Percentiles rank a stretch among this genome's conserved stretches.
These are phyloP conservation scores for Parelbella ahira DNA, from an alignment of 2,888 invertebrate species.

Conservation along the genomic window DNA sequence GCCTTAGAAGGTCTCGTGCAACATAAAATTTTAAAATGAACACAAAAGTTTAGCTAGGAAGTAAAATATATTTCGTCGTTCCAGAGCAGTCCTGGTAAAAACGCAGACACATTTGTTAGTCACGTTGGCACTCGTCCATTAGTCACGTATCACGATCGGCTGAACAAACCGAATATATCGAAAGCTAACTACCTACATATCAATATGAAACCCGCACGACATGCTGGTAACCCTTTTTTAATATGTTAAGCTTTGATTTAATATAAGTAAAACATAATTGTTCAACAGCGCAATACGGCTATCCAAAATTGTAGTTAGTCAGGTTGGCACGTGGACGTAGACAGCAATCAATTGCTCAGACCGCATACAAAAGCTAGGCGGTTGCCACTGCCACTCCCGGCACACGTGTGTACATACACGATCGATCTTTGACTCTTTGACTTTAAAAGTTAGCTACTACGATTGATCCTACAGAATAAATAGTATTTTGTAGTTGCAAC, in stretches of 20 bases:
- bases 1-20: no score
- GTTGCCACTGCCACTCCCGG: slow-evolving; percentile 15
- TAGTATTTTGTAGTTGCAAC: slow-evolving; percentile 20
- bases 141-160: slow-evolving; percentile 32
- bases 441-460: slow-evolving; percentile 22
- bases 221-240: background rate
- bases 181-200: slow-evolving; percentile 11
- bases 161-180: slow-evolving; percentile 15
- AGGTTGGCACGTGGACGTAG: slow-evolving; percentile 14
- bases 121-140: slow-evolving; percentile 58
- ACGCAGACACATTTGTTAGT: slow-evolving; percentile 45
- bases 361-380: slow-evolving; percentile 18
- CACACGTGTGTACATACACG: slow-evolving; percentile 19
- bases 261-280: background rate
- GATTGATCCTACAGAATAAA: slow-evolving; percentile 18
- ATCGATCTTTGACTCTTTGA: slow-evolving; percentile 20
- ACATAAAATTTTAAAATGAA: no score
- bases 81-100: no score
- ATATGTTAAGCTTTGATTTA: slow-evolving; percentile 2
- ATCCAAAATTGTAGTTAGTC: no score
- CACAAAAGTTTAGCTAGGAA: no score
- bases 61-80: no score
- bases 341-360: slow-evolving; percentile 22
- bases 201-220: slow-evolving; percentile 1
- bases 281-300: slow-evolving; percentile 7